Conservation (phyloP, 53 echinoderm and acorn worm genomes). For the Paelopatides confundens region DNA sequence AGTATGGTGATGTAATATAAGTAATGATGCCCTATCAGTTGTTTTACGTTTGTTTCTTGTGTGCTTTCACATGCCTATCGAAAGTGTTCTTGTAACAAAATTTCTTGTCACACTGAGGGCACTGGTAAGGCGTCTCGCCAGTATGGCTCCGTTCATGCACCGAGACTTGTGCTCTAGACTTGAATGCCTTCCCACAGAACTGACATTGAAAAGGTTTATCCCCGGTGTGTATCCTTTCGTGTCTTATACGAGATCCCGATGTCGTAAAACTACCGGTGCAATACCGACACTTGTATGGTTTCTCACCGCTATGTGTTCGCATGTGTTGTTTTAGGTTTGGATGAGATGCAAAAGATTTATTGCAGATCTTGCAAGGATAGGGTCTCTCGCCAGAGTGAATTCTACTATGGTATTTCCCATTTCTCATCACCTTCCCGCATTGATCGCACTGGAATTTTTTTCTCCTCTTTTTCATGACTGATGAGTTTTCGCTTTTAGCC, state of each 20-base stretch:
- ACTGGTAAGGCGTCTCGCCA: neutral
- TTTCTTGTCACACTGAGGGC: neutral
- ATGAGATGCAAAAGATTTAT: neutral
- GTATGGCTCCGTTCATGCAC: neutral
- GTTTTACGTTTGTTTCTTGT: neutral
- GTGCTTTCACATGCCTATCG: neutral
- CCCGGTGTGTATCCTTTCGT: slow-evolving; percentile 1
- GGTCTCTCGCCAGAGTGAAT: slow-evolving; percentile 1
- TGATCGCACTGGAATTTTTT: neutral
- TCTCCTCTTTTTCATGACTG: neutral
- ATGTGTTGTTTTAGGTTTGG: neutral
- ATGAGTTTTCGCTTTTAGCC: neutral
- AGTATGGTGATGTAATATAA: too few species aligned
- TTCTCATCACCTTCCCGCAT: neutral
- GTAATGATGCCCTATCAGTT: too few species aligned
- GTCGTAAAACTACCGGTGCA: neutral
- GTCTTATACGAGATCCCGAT: neutral
- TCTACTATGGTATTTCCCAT: neutral
- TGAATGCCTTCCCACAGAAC: neutral
- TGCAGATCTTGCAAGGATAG: neutral
- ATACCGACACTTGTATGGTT: neutral
- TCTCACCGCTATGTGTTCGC: neutral
- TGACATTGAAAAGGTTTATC: neutral
- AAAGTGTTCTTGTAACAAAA: neutral
- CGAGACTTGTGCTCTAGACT: neutral